Evolutionary conservation across 2,888 invertebrate genomes (phyloP), one percentile per base, ranked within the genome.

Genomic region (Drosophila seclusa): DNA sequence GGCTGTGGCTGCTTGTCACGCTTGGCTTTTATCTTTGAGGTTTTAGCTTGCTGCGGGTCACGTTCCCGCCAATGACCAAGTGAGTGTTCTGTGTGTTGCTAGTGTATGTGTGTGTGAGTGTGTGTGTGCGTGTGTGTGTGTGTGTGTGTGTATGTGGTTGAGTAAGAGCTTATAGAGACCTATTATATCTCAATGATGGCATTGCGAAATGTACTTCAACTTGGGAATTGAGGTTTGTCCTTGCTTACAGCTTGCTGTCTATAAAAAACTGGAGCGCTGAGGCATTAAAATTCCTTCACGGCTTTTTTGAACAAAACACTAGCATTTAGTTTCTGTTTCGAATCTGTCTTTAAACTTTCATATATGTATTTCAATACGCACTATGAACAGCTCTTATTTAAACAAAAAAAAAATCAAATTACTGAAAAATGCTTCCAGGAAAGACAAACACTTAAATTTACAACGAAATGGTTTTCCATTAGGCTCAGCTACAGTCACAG

Each of bases 1-100:
- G 7, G 2, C 38, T 31, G 31, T 53, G 49, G 53, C 53, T 58
- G 38, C 61, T 60, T 86, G 87, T 86, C 87, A 83, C 84, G 89
- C 82, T 65, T 74, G 62, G 57, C 66, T 62, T 70, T 78, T 78
- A 71, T 82, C 71, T 78, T 60, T 73, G 36, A 55, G 61, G 59
- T 54, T 78, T 42, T 21, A 21, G 42, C 42, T 45, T 45, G 45
- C 24, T 45, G 16, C 55, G 59, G 78, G 89, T 84, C 83, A 84
- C 83, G 83, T 84, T 84, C 70, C 71, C 71, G 53, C 32, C 66
- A 48, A 38, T 59, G 31, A 16, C 55, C 36, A 6, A 69, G 42
- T 29, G 58, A 59, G 54, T 61, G 55, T 31, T 52, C 7, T 38
- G n/a, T 60, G 38, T 63, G 11, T 3, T 32, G 11, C 63, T 27